Percentiles rank a stretch among this genome's conserved stretches.
These are phyloP conservation scores for Bombus soroeensis DNA, from an alignment of 1,140 invertebrate species.

Conservation along the genomic window DNA sequence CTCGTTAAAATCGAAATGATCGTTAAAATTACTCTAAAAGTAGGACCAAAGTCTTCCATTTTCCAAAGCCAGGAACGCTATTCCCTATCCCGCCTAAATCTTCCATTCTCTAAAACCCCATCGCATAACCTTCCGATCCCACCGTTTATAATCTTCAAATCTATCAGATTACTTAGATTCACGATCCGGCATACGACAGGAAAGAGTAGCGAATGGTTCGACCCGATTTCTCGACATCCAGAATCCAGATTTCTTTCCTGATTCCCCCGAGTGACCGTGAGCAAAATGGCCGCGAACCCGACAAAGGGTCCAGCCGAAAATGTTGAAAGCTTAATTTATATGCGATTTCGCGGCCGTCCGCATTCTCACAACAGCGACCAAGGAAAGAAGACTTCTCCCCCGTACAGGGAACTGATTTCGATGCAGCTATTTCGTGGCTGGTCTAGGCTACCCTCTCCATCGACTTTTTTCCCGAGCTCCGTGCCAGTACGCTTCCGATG, in stretches of 20 bases:
- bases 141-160: neutral
- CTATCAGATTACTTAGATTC: neutral
- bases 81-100: neutral
- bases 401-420: slow-evolving; percentile 71
- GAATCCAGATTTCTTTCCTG: slow-evolving; percentile 3
- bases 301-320: slow-evolving; percentile 69
- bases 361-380: slow-evolving; percentile 57
- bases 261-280: slow-evolving; percentile 12
- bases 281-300: slow-evolving; percentile 49
- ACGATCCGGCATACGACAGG: neutral
- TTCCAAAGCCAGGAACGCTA: no score
- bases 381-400: slow-evolving; percentile 26
- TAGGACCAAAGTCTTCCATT: fast-evolving
- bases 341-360: slow-evolving; percentile 64
- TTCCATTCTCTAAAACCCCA: neutral
- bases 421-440: slow-evolving; percentile 72
- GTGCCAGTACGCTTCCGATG: slow-evolving; percentile 68
- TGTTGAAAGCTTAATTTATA: slow-evolving; percentile 72
- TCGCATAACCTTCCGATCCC: neutral
- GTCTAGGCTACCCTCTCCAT: slow-evolving; percentile 26
- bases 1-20: no score
- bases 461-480: slow-evolving; percentile 46
- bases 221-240: slow-evolving; percentile 23
- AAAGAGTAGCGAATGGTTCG: neutral
- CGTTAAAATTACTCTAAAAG: neutral